phyloP scores from a whole-genome alignment of 2,888 invertebrate genomes.

The Drosophila niveifrons region DNA sequence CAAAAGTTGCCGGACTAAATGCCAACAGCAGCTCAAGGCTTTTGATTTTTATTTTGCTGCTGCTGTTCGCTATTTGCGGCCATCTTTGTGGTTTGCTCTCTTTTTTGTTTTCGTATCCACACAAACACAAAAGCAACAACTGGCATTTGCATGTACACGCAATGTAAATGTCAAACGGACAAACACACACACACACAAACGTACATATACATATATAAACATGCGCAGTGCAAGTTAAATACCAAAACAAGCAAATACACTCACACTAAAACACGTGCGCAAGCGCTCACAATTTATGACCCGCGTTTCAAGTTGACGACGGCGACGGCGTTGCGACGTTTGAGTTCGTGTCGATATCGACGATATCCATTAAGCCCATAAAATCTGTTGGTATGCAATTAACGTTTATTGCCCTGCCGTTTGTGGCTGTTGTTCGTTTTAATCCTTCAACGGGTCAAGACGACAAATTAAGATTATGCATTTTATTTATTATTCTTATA shows the following conservation, averaged over 20 bases:
- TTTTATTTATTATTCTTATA: constrained; percentile 74
- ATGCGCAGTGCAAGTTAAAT: constrained; percentile 23
- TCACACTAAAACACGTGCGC: constrained; percentile 62
- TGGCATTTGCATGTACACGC: constrained; percentile 48
- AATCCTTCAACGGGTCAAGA: constrained; percentile 77
- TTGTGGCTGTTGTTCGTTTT: constrained; percentile 58
- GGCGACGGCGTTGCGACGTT: constrained; percentile 11
- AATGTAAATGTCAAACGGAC: constrained; percentile 68
- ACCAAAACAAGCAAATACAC: constrained; percentile 48
- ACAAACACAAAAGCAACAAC: constrained; percentile 16
- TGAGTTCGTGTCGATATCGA: constrained; percentile 66
- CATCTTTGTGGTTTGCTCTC: constrained; percentile 28
- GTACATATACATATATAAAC: constrained; percentile 5
- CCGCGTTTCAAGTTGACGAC: constrained; percentile 65
- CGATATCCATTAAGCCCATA: constrained; percentile 82
- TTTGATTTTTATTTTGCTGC: constrained; percentile 8
- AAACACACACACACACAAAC: constrained; percentile 6
- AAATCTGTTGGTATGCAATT: constrained; percentile 81
- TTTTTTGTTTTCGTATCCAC: constrained; percentile 23
- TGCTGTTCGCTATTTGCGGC: not conserved
- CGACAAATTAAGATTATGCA: constrained; percentile 74
- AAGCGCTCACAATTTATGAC: constrained; percentile 72
- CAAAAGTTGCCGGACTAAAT: constrained; percentile 5
- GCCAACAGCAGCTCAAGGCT: constrained; percentile 36
- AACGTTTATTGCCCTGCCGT: constrained; percentile 74